Percentiles rank a stretch among this genome's conserved stretches.
These are phyloP conservation scores for Rhingia rostrata DNA, from an alignment of 2,888 invertebrate species.

Conservation along the genomic window DNA sequence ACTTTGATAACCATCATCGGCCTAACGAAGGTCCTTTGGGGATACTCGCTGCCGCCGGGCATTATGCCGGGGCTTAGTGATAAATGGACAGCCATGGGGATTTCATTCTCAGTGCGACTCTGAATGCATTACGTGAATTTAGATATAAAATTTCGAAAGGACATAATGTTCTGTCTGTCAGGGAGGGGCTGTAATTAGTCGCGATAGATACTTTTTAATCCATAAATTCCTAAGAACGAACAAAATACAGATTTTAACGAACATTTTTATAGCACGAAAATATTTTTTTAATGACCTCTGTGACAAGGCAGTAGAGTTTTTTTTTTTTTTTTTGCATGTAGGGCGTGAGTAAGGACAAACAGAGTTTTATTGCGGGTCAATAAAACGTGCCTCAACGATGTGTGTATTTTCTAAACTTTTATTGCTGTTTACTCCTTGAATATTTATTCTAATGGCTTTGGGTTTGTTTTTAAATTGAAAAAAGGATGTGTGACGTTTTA, in stretches of 20 bases:
- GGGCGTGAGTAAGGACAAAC: conserved; percentile 28
- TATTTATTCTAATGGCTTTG: conserved; percentile 28
- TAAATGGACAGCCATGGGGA: conserved; percentile 58
- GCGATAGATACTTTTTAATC: background rate
- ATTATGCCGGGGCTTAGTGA: conserved; percentile 32
- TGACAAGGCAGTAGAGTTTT: background rate
- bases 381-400: conserved; percentile 3
- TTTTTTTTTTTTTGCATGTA: background rate
- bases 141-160: conserved; percentile 7
- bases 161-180: background rate
- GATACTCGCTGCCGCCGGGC: conserved; percentile 6
- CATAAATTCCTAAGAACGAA: background rate
- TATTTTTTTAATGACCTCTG: no score
- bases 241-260: no score
- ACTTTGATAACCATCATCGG: conserved; percentile 26
- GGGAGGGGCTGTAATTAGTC: conserved; percentile 9
- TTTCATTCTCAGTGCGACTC: background rate
- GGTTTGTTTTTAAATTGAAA: conserved; percentile 34
- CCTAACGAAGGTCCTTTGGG: conserved; percentile 49
- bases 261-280: no score
- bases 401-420: conserved; percentile 2
- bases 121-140: conserved; percentile 38
- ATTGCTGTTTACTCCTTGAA: background rate
- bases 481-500: background rate
- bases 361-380: conserved; percentile 12